phyloP scores from a whole-genome alignment of 1,140 invertebrate species.

The Mesaphorura yosii region DNA sequence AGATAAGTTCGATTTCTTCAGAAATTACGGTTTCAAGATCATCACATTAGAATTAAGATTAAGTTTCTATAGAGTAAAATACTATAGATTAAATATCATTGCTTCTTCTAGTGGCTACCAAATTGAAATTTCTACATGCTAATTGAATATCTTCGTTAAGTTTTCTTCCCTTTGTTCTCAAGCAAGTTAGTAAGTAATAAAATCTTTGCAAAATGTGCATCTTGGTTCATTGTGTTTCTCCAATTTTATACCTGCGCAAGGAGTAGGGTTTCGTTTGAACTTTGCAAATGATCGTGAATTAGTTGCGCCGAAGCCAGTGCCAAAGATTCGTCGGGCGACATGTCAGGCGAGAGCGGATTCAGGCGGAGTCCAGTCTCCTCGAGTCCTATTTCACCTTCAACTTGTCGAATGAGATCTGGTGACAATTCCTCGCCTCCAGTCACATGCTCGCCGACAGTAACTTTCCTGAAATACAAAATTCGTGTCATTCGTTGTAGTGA shows the following conservation, averaged over 20 bases:
- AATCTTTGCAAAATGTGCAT: not conserved
- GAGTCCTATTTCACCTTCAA: slow-evolving; percentile 43
- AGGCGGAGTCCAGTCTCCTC: slow-evolving; percentile 39
- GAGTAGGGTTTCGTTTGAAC: slow-evolving; percentile 17
- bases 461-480: slow-evolving; percentile 34
- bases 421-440: slow-evolving; percentile 41
- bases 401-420: slow-evolving; percentile 41
- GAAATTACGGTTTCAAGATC: too few species aligned
- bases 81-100: too few species aligned
- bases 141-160: too few species aligned
- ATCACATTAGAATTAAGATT: too few species aligned
- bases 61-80: too few species aligned
- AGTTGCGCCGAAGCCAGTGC: slow-evolving; percentile 43
- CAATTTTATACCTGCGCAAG: slow-evolving; percentile 25
- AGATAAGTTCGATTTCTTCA: too few species aligned
- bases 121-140: too few species aligned
- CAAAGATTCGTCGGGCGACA: slow-evolving; percentile 43
- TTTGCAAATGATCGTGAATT: slow-evolving; percentile 32
- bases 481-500: not conserved
- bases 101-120: too few species aligned
- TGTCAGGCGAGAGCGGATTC: slow-evolving; percentile 22
- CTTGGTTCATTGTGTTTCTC: not conserved
- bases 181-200: not conserved
- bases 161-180: too few species aligned
- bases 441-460: slow-evolving; percentile 39